Percentiles rank a stretch among this genome's conserved stretches.
phyloP scores from a whole-genome alignment of 2,113 vertebrate species.

The Xenopus laevis region DNA sequence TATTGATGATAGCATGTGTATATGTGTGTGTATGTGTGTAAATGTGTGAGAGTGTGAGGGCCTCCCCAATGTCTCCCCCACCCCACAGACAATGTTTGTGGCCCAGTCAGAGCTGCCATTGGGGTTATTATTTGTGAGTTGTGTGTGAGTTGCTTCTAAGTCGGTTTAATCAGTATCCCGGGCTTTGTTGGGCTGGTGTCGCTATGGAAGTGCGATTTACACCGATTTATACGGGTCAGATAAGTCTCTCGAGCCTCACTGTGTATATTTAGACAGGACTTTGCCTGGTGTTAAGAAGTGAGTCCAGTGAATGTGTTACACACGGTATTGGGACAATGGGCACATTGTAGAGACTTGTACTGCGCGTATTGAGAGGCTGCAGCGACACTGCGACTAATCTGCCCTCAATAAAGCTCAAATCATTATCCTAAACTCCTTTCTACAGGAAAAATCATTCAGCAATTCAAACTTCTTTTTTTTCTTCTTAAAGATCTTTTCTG shows the following conservation, averaged over 20 bases:
- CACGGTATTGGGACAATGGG: conserved; percentile 86
- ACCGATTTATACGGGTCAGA: conserved; percentile 84
- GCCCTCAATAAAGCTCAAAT: conserved; percentile 94
- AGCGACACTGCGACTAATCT: conserved; percentile 91
- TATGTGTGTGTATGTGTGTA: no score
- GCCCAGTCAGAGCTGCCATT: no score
- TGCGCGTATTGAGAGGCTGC: conserved; percentile 80
- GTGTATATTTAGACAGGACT: conserved; percentile 91
- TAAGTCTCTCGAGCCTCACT: conserved; percentile 75
- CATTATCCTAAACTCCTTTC: conserved; percentile 97
- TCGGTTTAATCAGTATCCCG: conserved; percentile 80
- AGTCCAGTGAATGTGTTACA: conserved; percentile 86
- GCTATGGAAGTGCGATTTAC: conserved; percentile 90
- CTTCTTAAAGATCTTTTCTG: conserved; percentile 68
- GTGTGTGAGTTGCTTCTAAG: conserved; percentile 46
- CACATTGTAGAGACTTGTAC: conserved; percentile 87
- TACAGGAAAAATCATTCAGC: conserved; percentile 93
- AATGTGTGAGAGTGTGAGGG: no score
- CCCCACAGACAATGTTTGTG: no score
- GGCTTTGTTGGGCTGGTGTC: conserved; percentile 77
- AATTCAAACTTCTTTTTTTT: conserved; percentile 86
- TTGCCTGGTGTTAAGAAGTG: conserved; percentile 90
- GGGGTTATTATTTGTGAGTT: no score
- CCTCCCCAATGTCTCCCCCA: no score
- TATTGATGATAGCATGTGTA: no score